Conservation (phyloP, 2,113 vertebrate genomes). For the Deroptyus accipitrinus region DNA sequence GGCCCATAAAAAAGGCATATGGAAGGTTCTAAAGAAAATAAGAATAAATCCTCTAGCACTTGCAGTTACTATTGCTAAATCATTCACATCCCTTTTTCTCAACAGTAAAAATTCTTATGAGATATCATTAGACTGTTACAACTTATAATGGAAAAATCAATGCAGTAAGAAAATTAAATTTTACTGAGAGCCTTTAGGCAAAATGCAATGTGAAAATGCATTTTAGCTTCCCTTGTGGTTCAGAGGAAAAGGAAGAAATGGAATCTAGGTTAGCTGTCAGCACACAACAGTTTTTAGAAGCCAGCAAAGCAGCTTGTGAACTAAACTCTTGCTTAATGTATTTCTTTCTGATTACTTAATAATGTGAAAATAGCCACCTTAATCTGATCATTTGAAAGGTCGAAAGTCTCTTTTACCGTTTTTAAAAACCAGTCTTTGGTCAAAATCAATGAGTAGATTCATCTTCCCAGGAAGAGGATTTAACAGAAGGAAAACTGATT, state of each 20-base stretch:
- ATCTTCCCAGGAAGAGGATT: constrained; percentile 74
- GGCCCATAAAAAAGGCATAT: constrained; percentile 1
- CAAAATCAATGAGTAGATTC: constrained; percentile 82
- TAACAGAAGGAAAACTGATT: constrained; percentile 71
- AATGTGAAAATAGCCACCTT: constrained; percentile 82
- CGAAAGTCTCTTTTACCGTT: constrained; percentile 81
- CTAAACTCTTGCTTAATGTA: constrained; percentile 79
- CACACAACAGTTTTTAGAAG: constrained; percentile 69
- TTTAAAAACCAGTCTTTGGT: constrained; percentile 76
- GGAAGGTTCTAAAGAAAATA: constrained; percentile 39
- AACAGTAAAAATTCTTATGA: constrained; percentile 77
- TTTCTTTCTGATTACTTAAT: constrained; percentile 86
- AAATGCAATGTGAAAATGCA: constrained; percentile 93
- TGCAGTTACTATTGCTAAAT: constrained; percentile 69
- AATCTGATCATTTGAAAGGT: constrained; percentile 90
- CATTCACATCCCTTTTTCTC: constrained; percentile 71
- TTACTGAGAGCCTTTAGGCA: constrained; percentile 94
- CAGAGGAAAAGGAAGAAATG: constrained; percentile 77
- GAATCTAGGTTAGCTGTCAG: constrained; percentile 80
- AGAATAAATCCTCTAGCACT: constrained; percentile 35
- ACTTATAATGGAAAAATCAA: constrained; percentile 91
- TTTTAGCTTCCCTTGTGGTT: constrained; percentile 87
- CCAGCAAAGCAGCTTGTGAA: constrained; percentile 63
- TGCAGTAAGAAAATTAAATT: constrained; percentile 97
- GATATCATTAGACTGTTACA: constrained; percentile 87